Base-by-base conservation (phyloP, 2,888 invertebrate species). In the Nephrocerus scutellatus region DNA sequence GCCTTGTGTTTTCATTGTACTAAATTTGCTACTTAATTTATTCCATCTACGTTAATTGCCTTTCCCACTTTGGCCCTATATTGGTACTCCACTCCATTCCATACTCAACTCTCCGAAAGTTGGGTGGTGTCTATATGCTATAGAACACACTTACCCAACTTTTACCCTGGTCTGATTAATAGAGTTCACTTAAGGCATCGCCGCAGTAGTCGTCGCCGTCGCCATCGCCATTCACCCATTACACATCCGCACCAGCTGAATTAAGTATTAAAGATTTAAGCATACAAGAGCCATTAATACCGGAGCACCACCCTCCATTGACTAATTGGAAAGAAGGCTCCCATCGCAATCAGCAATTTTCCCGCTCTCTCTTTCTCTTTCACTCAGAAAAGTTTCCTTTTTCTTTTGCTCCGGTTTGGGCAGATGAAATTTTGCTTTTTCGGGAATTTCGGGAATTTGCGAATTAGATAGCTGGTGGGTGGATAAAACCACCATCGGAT, bases 1-100 rank as follows among this genome's bases (percentile, higher is more conserved):
- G 32, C 44, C 45, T 43, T n/a, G n/a, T 42, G 37, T 45, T 47
- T 49, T 47, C 46, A 47, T 49, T 50, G 46, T 52, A 49, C 48
- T 50, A 49, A 50, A 52, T 52, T 52, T 52, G 47, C 50, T 48
- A 49, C 48, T 52, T 50, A 50, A 52, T 49, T 52, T 52, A 50
- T 48, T 50, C 47, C 48, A 48, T 50, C 50, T 44, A 50, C 46
- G 48, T 49, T 50, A 52, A 52, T 52, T 52, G 49, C 49, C 42
- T 47, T 50, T 46, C 49, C 52, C 48, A 46, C 45, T 49, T 46
- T 48, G 41, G 7, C 22, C 22, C 10, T 22, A 22, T 22, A 7
- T 22, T 22, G 8, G 10, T 22, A 7, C 10, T 10, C 22, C 22
- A 8, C 22, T 22, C 22, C 22, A 8, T 22, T 10, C 8, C 22